These are phyloP conservation scores for Euclidia mi DNA, from an alignment of 2,888 invertebrate species.

Conservation along the genomic window DNA sequence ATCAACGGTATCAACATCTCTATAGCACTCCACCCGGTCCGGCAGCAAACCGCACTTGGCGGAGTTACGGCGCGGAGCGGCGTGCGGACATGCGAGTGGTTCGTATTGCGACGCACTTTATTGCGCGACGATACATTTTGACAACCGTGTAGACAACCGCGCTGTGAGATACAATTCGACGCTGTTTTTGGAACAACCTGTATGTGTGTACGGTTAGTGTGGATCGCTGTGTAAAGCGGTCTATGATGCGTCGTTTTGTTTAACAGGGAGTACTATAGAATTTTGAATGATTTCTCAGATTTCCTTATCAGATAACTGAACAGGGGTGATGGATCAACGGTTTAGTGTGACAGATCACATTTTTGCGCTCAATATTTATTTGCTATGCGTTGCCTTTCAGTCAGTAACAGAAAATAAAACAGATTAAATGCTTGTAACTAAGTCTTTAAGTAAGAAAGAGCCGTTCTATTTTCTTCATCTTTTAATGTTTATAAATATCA, in stretches of 20 bases:
- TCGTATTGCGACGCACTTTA: constrained; percentile 78
- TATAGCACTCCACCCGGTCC: constrained; percentile 33
- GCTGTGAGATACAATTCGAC: constrained; percentile 35
- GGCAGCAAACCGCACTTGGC: constrained; percentile 70
- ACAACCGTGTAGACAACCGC: constrained; percentile 66
- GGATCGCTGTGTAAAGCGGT: neutral
- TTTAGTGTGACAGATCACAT: no score
- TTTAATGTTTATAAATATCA: no score
- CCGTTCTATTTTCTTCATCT: no score
- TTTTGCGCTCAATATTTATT: no score
- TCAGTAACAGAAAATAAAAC: no score
- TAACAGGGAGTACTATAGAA: no score
- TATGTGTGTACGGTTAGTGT: constrained; percentile 10
- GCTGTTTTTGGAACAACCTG: constrained; percentile 49
- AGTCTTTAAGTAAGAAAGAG: no score
- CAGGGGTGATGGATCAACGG: no score
- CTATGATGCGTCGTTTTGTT: neutral
- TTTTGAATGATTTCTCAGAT: no score
- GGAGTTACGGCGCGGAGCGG: constrained; percentile 76
- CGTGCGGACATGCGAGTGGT: constrained; percentile 72
- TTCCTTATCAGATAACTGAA: no score
- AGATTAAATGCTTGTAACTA: no score
- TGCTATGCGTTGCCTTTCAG: no score
- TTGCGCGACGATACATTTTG: constrained; percentile 72
- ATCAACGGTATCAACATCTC: constrained; percentile 28